phyloP scores from a whole-genome alignment of 2,113 vertebrate genomes.

The Dolichotis patagonum region DNA sequence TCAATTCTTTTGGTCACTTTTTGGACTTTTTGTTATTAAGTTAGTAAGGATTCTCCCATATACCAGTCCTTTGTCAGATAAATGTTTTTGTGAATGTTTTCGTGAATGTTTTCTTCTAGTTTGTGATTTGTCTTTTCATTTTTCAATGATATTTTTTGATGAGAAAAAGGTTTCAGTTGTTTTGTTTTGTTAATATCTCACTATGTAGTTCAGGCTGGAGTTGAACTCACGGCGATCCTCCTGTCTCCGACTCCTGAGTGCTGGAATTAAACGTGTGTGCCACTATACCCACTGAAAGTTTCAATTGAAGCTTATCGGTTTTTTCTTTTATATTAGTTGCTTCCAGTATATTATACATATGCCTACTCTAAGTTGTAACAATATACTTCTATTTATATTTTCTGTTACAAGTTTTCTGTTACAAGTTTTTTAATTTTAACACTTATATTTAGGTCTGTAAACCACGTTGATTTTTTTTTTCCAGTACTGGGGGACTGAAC shows the following conservation, averaged over 20 bases:
- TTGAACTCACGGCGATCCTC: neutral
- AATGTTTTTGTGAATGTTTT: neutral
- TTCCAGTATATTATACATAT: neutral
- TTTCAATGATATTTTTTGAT: neutral
- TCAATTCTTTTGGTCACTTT: neutral
- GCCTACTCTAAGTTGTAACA: neutral
- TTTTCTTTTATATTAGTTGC: neutral
- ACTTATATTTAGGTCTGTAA: neutral
- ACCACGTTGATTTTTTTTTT: neutral
- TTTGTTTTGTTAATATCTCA: neutral
- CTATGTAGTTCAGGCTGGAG: neutral
- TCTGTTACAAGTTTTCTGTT: neutral
- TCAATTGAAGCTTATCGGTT: neutral
- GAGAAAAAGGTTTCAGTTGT: neutral
- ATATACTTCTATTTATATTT: neutral
- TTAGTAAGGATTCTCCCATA: neutral
- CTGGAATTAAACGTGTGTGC: neutral
- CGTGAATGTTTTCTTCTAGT: neutral
- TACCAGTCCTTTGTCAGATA: neutral
- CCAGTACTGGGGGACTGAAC: neutral
- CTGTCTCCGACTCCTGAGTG: neutral
- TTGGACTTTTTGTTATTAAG: neutral
- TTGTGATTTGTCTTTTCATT: neutral
- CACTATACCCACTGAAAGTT: neutral
- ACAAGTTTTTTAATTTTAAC: neutral